Base-by-base conservation (phyloP, 2,113 vertebrate genomes). In the Copsychus sechellarum region DNA sequence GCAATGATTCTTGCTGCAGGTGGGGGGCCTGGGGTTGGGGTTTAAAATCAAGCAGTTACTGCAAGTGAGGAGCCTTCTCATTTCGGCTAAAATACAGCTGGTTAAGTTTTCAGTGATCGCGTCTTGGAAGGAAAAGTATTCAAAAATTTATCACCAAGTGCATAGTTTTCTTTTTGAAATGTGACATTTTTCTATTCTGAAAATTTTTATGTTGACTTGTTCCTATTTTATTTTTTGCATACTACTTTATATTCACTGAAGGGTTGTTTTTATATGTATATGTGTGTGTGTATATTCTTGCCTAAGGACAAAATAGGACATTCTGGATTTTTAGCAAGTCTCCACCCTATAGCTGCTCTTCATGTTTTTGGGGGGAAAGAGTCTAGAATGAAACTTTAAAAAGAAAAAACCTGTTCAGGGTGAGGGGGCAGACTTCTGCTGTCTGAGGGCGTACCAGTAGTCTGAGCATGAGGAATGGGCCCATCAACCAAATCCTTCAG, bases 111-210 rank as follows among this genome's bases (percentile, higher is more conserved):
- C 65, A 56, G 78, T 56, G 58, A 73, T 90, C 57, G 29, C 3
- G 0, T 62, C 73, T 78, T 61, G 12, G 86, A 94, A 90, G 86
- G 93, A 86, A 94, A 95, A 93, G 88, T 93, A 58, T 94, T 95
- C 28, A 95, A 92, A 95, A 97, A 86, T 85, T 95, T 87, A 94
- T 93, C 91, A 92, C 93, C 79, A 90, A 88, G 94, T 88, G 90
- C 82, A 89, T 92, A 0, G 2, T 95, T 95, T 96, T 96, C 90
- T 96, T 91, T 90, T 96, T 96, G 80, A 98, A 98, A 97, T 96
- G 88, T 97, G 95, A 95, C 93, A 96, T 96, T 96, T 96, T 97
- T 97, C 85, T 93, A 78, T 96, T 97, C 94, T 97, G 97, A 96
- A 77, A 96, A 89, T 95, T 88, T 91, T 86, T 90, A 86, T 89